phyloP scores from a whole-genome alignment of 2,797 vertebrate species.

The Parauchenoglanis punctatus region DNA sequence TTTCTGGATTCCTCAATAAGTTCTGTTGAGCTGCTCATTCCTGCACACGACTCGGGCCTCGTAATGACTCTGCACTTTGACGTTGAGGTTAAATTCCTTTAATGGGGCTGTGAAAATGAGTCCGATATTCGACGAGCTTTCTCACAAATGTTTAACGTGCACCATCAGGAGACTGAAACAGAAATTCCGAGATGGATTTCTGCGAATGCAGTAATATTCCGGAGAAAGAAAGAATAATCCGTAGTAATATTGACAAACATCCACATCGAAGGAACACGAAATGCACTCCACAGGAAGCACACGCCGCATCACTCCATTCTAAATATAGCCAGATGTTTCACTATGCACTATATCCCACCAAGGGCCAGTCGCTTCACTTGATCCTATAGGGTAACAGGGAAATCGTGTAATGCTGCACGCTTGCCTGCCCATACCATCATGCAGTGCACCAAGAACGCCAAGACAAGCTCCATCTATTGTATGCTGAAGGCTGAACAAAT shows the following conservation, averaged over 20 bases:
- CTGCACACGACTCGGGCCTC: not conserved
- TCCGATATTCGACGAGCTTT: not conserved
- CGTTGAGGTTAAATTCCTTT: not conserved
- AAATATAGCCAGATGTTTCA: not conserved
- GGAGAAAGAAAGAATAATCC: too few relatives aligned
- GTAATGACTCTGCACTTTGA: constrained; percentile 4
- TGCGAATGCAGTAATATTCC: not conserved
- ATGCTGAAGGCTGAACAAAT: not conserved
- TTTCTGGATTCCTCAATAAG: not conserved
- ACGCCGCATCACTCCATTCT: not conserved
- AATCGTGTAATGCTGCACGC: not conserved
- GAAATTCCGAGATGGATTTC: not conserved
- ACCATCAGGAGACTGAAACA: not conserved
- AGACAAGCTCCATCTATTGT: not conserved
- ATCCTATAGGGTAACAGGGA: not conserved
- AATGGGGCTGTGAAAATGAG: not conserved
- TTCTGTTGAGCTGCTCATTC: not conserved
- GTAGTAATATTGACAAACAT: not conserved
- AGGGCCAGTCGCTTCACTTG: not conserved
- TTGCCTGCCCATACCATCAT: not conserved
- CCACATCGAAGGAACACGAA: not conserved
- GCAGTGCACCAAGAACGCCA: not conserved
- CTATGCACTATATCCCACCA: not conserved
- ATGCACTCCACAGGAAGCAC: not conserved
- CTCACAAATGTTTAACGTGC: not conserved